phyloP scores from a whole-genome alignment of 2,113 vertebrate genomes.

The Vulpes vulpes region DNA sequence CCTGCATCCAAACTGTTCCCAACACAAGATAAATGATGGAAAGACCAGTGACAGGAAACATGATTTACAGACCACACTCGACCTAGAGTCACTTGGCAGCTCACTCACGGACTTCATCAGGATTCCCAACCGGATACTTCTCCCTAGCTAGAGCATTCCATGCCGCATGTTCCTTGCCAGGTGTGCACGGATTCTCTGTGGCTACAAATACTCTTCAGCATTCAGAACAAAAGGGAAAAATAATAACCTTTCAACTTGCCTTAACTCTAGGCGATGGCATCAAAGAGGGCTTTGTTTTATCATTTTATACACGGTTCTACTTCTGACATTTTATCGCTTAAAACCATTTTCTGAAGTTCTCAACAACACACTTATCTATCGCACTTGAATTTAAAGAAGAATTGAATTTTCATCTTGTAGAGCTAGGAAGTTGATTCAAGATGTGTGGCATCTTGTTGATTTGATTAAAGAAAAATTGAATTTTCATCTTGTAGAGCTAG shows the following conservation, averaged over 20 bases:
- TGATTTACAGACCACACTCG: background rate
- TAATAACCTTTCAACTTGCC: background rate
- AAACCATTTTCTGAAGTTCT: background rate
- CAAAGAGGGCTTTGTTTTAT: background rate
- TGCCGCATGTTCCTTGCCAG: background rate
- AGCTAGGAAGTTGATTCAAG: background rate
- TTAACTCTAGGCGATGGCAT: background rate
- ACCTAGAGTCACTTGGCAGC: background rate
- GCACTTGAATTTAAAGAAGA: constrained; percentile 48
- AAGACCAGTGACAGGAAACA: background rate
- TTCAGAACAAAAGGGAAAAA: background rate
- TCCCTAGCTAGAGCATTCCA: background rate
- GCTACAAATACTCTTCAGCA: background rate
- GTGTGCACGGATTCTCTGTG: background rate
- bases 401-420: background rate
- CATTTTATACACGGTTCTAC: background rate
- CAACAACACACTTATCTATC: background rate
- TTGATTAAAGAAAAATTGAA: constrained; percentile 25
- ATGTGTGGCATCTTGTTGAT: background rate
- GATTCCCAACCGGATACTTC: background rate
- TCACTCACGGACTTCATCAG: background rate
- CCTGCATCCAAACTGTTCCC: background rate
- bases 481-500: constrained; percentile 39
- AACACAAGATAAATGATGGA: background rate
- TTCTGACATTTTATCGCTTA: background rate